Evolutionary conservation across 2,797 vertebrate species (phyloP), one percentile per base, ranked within the genome.

Genomic region (Borostomias antarcticus): DNA sequence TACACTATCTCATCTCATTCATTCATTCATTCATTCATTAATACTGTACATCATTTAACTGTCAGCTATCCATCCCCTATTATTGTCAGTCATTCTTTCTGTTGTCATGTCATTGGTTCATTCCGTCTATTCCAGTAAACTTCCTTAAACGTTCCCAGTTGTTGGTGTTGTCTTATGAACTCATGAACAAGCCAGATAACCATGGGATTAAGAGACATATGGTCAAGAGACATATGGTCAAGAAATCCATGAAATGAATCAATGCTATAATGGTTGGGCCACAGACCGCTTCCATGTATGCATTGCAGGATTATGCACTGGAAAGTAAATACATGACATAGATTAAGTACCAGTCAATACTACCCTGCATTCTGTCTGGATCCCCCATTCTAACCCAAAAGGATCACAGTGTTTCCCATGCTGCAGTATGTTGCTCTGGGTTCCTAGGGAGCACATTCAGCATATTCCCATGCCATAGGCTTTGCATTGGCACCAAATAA

Each of bases 401-500:
- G 4, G 28, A 33, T n/a, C 30, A 57, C 11, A 32, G 33, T 33
- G 30, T 0, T 19, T 32, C 11, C 17, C 26, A 29, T 9, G 23
- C 51, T 53, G 26, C 5, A 13, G 25, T 28, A 29, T 47, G 4
- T 4, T 29, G 25, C 21, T 58, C 32, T 58, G 26, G 48, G 53
- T 64, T 4, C 51, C 5, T 52, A 53, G 6, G 32, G 2, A 26
- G 32, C 30, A 53, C 25, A 64, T 64, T 26, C 48, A 51, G 19
- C 57, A 28, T 26, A 26, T 28, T 2, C 17, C 19, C 7, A 59
- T 37, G 21, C 29, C 8, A 15, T 30, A 26, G 17, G 57, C 29
- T 26, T 32, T 52, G 29, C 2, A 40, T 74, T 65, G n/a, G n/a
- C 56, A 21, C 13, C 19, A 30, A 58, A 35, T 23, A 13, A 35